Evolutionary conservation across 1,140 invertebrate species (phyloP), one percentile per base, ranked within the genome.

Genomic region (Penaeus indicus): DNA sequence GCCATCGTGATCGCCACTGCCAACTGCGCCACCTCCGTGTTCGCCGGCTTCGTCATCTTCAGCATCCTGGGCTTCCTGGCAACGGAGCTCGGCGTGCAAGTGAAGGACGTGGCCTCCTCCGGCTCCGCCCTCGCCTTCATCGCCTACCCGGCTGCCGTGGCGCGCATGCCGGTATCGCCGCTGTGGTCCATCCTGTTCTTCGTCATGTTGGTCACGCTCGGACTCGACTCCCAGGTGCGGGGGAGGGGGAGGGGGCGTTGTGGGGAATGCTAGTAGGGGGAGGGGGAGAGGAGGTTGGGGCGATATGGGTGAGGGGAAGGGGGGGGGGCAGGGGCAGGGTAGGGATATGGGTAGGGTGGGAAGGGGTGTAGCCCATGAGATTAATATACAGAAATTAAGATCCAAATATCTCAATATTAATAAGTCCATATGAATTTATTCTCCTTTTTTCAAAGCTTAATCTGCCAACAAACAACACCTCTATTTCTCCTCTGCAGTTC

Each of bases 21-120:
- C 27, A 93, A 93, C 90, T 93, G 92, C 72, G 91, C 90, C 11
- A 93, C 93, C 13, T 93, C 91, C 60, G 92, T 93, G 60, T 93
- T 92, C 82, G 92, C 93, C 42, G 93, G 93, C 16, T 93, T 93
- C 88, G 93, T 93, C 13, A 93, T 93, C 42, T 93, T 93, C 88
- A 91, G 91, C 27, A 92, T 93, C 84, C 93, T 98, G 25, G 96
- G 96, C 10, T 97, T 96, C 92, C 92, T 97, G 89, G 96, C 96
- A 1, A 95, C 96, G 85, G 95, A 96, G 91, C 92, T 96, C 11
- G 93, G 95, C 62, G 95, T 96, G 3, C 94, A 94, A 25, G 95
- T 96, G 3, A 94, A 94, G 18, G 94, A 95, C 64, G 96, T 96
- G 42, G 96, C 96, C n/a, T 95, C 96, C 25, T 91, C 93, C 47